A percentile compares a stretch with the other conserved stretches of the same genome.
phyloP scores from a whole-genome alignment of 2,113 vertebrate species.

The Cnemophilus loriae region DNA sequence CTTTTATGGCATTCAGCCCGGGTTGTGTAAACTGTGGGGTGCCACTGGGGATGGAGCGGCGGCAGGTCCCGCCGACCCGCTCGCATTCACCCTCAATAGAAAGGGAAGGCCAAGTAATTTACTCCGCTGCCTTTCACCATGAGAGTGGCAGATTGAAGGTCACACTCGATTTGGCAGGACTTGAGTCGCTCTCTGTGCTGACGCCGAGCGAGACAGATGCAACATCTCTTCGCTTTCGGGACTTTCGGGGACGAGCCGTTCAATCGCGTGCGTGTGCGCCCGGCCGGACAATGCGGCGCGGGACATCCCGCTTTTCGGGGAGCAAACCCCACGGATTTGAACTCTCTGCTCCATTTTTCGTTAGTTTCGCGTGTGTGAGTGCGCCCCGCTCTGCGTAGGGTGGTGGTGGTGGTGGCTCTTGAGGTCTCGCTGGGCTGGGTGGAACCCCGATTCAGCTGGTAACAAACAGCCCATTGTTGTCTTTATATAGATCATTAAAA shows the following conservation, averaged over 20 bases:
- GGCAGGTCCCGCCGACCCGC: constrained; percentile 68
- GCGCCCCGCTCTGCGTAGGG: rapidly evolving
- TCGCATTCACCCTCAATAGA: constrained; percentile 71
- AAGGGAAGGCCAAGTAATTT: constrained; percentile 68
- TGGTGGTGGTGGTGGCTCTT: not conserved
- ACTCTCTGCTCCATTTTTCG: rapidly evolving
- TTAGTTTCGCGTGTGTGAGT: rapidly evolving
- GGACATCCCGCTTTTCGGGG: rapidly evolving
- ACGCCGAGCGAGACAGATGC: constrained; percentile 54
- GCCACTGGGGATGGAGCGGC: constrained; percentile 72
- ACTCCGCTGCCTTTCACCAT: constrained; percentile 65
- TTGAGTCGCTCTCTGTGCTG: constrained; percentile 54
- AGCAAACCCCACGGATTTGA: rapidly evolving
- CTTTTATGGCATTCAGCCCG: constrained; percentile 73
- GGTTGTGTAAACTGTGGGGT: constrained; percentile 75
- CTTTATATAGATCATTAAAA: not conserved
- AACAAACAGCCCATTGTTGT: constrained; percentile 26
- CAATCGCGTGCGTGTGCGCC: not conserved
- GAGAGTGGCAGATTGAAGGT: constrained; percentile 82
- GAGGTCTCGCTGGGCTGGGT: not conserved
- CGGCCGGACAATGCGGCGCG: rapidly evolving
- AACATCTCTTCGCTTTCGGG: not conserved
- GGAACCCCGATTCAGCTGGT: not conserved
- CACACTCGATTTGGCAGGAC: constrained; percentile 65
- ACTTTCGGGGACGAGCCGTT: not conserved